Evolutionary conservation across 2,888 invertebrate genomes (phyloP).

Genomic region (Melinaea marsaeus): DNA sequence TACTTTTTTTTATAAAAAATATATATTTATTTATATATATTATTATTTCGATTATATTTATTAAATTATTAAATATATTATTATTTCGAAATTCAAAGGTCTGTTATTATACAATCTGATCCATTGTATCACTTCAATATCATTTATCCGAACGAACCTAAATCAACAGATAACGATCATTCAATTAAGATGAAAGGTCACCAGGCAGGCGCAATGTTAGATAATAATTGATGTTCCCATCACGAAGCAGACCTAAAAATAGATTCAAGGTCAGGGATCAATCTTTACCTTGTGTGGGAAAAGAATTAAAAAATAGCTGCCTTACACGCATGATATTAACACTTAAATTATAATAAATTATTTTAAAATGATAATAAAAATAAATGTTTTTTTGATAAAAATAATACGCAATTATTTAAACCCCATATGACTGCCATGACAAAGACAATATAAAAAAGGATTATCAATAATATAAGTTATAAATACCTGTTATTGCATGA

Average conservation of each 20-base stretch:
- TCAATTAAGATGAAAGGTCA: slow-evolving; percentile 43
- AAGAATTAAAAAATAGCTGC: neutral
- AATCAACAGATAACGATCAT: slow-evolving; percentile 32
- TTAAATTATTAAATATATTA: no score
- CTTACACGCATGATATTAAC: neutral
- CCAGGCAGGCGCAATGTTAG: slow-evolving; percentile 39
- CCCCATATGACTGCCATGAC: neutral
- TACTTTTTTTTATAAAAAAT: no score
- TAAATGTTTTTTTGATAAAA: no score
- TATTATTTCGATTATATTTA: no score
- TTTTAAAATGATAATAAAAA: neutral
- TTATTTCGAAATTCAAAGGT: no score
- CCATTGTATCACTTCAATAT: neutral
- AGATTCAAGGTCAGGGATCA: slow-evolving; percentile 31
- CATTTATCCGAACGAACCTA: slow-evolving; percentile 6
- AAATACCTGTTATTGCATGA: slow-evolving; percentile 54
- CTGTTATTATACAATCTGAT: no score
- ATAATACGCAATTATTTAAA: no score
- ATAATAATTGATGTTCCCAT: slow-evolving; percentile 35
- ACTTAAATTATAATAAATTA: neutral
- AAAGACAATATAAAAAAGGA: neutral
- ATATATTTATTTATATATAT: no score
- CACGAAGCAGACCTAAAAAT: slow-evolving; percentile 37
- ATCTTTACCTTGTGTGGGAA: neutral
- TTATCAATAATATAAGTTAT: neutral